phyloP scores from a whole-genome alignment of 1,140 invertebrate genomes.

The Philopotamus ludificatus region DNA sequence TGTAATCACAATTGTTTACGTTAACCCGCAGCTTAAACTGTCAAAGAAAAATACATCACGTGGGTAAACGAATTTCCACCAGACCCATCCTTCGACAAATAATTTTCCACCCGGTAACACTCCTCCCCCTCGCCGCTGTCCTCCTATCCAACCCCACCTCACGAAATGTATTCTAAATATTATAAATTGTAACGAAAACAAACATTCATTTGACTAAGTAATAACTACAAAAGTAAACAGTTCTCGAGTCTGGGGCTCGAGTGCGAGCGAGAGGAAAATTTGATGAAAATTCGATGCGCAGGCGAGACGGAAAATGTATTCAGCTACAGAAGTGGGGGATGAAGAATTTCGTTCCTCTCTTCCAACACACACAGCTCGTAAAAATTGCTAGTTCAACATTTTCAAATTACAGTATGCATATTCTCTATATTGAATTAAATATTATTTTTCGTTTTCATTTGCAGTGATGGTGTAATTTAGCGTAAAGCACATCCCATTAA shows the following conservation, averaged over 20 bases:
- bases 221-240: constrained; percentile 39
- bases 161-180: constrained; percentile 30
- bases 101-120: not conserved
- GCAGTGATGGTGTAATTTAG: too few species aligned
- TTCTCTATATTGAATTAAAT: too few species aligned
- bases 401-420: constrained; percentile 18
- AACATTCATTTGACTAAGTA: constrained; percentile 42
- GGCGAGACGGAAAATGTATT: not conserved
- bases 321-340: not conserved
- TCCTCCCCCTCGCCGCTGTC: not conserved
- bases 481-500: too few species aligned
- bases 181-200: constrained; percentile 38
- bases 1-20: constrained; percentile 20
- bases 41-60: constrained; percentile 23
- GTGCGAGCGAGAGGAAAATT: constrained; percentile 1
- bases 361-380: constrained; percentile 18
- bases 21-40: constrained; percentile 24
- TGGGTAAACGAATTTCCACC: constrained; percentile 8
- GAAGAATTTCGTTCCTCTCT: constrained; percentile 24
- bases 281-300: not conserved
- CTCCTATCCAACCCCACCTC: not conserved
- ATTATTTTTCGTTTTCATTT: too few species aligned
- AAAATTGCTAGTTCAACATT: constrained; percentile 28
- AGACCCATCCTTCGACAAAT: not conserved
- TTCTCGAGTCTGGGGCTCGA: constrained; percentile 18